Percentiles rank a stretch among this genome's conserved stretches.
These are phyloP conservation scores for Trissolcus brochymenae DNA, from an alignment of 2,888 invertebrate species.

Conservation along the genomic window DNA sequence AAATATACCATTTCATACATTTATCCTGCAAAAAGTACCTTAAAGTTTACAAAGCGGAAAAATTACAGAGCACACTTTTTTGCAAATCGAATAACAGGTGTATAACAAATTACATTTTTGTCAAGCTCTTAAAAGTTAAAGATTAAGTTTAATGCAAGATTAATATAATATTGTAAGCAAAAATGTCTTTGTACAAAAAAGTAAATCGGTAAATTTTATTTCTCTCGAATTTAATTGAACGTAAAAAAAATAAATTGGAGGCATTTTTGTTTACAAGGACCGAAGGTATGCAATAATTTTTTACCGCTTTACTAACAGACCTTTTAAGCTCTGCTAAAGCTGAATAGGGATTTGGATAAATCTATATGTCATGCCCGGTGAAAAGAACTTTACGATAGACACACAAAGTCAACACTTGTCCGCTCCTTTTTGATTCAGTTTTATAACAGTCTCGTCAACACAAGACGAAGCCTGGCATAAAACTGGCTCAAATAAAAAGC, in stretches of 20 bases:
- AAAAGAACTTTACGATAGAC: slow-evolving; percentile 26
- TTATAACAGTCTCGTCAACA: too few species aligned
- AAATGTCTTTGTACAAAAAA: too few species aligned
- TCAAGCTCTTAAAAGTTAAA: too few species aligned
- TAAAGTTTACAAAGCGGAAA: too few species aligned
- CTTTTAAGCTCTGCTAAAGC: slow-evolving; percentile 22
- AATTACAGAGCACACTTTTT: too few species aligned
- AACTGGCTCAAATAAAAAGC: slow-evolving; percentile 27
- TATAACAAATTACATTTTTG: too few species aligned
- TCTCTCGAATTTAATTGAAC: too few species aligned
- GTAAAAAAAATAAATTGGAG: too few species aligned
- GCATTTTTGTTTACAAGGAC: slow-evolving; percentile 24
- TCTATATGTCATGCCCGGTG: slow-evolving; percentile 32
- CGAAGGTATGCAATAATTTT: slow-evolving; percentile 7
- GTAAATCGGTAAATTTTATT: too few species aligned
- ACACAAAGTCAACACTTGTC: slow-evolving; percentile 22
- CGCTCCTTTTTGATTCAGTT: neutral
- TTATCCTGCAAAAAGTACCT: neutral
- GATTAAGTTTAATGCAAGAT: too few species aligned
- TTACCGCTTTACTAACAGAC: slow-evolving; percentile 25
- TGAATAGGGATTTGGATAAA: slow-evolving; percentile 32
- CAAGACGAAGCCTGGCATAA: slow-evolving; percentile 6
- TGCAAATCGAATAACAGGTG: too few species aligned
- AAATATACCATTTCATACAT: neutral
- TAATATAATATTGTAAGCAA: too few species aligned